These are phyloP conservation scores for Sylvilagus bachmani DNA, from an alignment of 2,113 vertebrate species.

Conservation along the genomic window DNA sequence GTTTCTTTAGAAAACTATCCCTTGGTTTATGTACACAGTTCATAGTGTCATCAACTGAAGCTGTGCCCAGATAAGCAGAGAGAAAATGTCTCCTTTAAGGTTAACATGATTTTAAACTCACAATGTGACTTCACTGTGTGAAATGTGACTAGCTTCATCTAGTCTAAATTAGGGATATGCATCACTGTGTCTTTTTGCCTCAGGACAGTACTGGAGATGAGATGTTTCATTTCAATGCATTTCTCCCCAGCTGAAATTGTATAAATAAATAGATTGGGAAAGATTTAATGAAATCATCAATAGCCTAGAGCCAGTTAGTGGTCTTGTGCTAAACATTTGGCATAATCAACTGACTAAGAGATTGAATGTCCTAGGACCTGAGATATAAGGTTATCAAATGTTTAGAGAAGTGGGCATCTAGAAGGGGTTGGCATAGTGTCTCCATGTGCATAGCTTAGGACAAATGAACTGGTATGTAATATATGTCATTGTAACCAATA, in stretches of 20 bases:
- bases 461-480: not conserved
- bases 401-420: not conserved
- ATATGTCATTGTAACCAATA: not conserved
- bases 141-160: slow-evolving; percentile 70
- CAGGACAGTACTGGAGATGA: slow-evolving; percentile 69
- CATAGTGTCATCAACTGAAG: not conserved
- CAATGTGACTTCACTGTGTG: slow-evolving; percentile 64
- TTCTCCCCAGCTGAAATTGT: slow-evolving; percentile 71
- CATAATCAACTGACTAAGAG: slow-evolving; percentile 62
- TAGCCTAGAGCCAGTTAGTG: slow-evolving; percentile 66
- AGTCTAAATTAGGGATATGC: slow-evolving; percentile 62
- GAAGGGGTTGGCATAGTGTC: not conserved
- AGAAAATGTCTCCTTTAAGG: slow-evolving; percentile 59
- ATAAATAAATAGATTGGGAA: slow-evolving; percentile 79
- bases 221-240: slow-evolving; percentile 76
- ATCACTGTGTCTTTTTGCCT: slow-evolving; percentile 74
- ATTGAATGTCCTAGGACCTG: slow-evolving; percentile 25
- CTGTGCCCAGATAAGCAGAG: not conserved
- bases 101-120: slow-evolving; percentile 66
- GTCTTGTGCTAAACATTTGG: slow-evolving; percentile 60
- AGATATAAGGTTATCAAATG: not conserved
- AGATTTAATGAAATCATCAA: slow-evolving; percentile 78
- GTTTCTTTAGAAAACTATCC: not conserved
- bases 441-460: not conserved
- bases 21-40: slow-evolving; percentile 1